A percentile compares a stretch with the other conserved stretches of the same genome.
phyloP scores from a whole-genome alignment of 2,888 invertebrate genomes.

The Carpatolechia fugitivella region DNA sequence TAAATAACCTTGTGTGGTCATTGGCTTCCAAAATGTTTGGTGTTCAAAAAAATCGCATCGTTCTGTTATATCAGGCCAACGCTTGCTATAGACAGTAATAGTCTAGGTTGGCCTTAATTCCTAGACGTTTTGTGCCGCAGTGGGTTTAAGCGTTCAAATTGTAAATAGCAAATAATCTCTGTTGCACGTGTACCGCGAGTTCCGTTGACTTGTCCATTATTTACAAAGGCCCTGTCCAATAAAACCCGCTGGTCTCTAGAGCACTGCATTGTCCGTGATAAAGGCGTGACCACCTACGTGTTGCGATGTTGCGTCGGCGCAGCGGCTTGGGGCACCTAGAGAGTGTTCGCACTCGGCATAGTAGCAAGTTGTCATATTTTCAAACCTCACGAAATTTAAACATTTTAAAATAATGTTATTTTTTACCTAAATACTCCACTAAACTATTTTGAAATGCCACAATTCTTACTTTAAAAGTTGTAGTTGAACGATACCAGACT shows the following conservation, averaged over 20 bases:
- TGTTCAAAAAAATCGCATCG: background rate
- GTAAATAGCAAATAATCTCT: slow-evolving; percentile 14
- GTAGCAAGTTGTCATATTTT: background rate
- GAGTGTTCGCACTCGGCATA: background rate
- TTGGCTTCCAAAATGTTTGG: no score
- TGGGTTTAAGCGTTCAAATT: background rate
- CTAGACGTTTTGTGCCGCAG: no score
- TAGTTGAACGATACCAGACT: no score
- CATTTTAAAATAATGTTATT: no score
- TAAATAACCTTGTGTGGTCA: no score
- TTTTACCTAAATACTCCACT: no score
- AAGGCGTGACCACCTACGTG: slow-evolving; percentile 69
- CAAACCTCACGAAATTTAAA: no score
- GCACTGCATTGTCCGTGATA: slow-evolving; percentile 59
- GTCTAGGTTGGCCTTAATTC: no score
- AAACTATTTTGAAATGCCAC: no score
- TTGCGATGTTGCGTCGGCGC: background rate
- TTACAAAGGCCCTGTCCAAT: slow-evolving; percentile 59
- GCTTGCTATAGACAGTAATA: no score
- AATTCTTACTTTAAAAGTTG: no score
- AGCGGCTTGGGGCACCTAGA: background rate
- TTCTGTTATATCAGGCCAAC: background rate
- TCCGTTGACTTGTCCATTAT: slow-evolving; percentile 43
- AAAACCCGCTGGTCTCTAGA: slow-evolving; percentile 46
- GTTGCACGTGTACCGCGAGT: slow-evolving; percentile 3